Conservation (phyloP, 2,888 invertebrate species). For the Cheilosia urbana region DNA sequence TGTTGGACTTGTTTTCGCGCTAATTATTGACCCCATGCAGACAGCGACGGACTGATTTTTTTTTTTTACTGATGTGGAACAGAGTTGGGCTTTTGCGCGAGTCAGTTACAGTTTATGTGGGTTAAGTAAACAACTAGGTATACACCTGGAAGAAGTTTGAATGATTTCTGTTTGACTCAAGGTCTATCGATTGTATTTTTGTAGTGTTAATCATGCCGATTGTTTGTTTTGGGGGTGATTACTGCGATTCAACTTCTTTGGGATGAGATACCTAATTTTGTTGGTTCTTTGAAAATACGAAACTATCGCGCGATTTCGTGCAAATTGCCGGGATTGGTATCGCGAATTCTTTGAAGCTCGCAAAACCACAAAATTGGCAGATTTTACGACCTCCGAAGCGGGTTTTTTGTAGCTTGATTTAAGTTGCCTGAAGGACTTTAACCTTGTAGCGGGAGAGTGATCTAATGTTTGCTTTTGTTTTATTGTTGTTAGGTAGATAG, state of each 20-base stretch:
- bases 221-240: constrained; percentile 17
- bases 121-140: constrained; percentile 21
- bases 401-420: constrained; percentile 1
- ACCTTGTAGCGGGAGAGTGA: constrained; percentile 6
- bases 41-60: constrained; percentile 18
- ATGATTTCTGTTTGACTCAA: constrained; percentile 15
- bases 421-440: constrained; percentile 26
- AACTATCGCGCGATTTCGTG: neutral
- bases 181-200: constrained; percentile 22
- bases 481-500: neutral
- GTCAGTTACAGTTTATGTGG: constrained; percentile 26
- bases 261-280: neutral
- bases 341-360: neutral
- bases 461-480: neutral
- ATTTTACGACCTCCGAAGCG: constrained; percentile 24
- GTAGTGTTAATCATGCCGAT: neutral
- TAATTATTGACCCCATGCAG: constrained; percentile 64
- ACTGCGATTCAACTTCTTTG: constrained; percentile 8
- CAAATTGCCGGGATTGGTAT: neutral
- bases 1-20: constrained; percentile 37
- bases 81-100: constrained; percentile 31
- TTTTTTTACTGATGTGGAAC: constrained; percentile 18
- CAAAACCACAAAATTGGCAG: constrained; percentile 7
- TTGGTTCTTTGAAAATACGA: neutral
- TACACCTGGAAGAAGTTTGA: constrained; percentile 2